Conservation (phyloP, 2,797 vertebrate genomes). For the Onychomys arenicola region DNA sequence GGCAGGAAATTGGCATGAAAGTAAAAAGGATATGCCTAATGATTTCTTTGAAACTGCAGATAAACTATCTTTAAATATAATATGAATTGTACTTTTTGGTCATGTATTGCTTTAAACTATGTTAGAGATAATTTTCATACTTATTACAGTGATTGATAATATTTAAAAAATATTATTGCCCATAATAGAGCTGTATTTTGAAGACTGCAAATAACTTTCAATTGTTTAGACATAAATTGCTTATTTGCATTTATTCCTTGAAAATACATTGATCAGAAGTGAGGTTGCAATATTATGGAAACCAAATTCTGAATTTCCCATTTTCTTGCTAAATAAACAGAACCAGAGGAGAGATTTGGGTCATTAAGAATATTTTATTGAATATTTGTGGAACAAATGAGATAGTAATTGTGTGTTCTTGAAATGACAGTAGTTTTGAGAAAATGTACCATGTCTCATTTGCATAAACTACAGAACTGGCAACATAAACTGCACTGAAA, state of each 20-base stretch:
- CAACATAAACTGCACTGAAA: constrained; percentile 31
- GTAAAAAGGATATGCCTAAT: neutral
- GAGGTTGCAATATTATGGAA: neutral
- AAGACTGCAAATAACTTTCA: constrained; percentile 38
- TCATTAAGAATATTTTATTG: constrained; percentile 35
- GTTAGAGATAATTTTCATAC: neutral
- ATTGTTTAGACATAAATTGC: neutral
- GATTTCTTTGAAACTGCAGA: neutral
- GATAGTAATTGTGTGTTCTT: constrained; percentile 48
- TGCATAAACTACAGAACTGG: constrained; percentile 53
- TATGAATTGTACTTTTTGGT: neutral
- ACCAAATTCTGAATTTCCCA: constrained; percentile 33
- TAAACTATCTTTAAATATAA: constrained; percentile 3
- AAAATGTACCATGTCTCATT: constrained; percentile 7
- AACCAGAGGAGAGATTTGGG: constrained; percentile 32
- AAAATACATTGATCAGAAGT: constrained; percentile 1
- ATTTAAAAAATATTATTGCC: neutral
- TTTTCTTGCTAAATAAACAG: constrained; percentile 42
- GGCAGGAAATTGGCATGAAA: neutral
- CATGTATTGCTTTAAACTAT: neutral
- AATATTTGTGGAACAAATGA: constrained; percentile 54
- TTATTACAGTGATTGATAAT: constrained; percentile 45
- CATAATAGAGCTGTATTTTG: constrained; percentile 7
- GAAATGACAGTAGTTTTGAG: constrained; percentile 56
- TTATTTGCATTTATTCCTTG: constrained; percentile 1